Percentiles rank a stretch among this genome's conserved stretches.
Conservation (phyloP, 1,140 invertebrate species). For the Trichogramma pretiosum region DNA sequence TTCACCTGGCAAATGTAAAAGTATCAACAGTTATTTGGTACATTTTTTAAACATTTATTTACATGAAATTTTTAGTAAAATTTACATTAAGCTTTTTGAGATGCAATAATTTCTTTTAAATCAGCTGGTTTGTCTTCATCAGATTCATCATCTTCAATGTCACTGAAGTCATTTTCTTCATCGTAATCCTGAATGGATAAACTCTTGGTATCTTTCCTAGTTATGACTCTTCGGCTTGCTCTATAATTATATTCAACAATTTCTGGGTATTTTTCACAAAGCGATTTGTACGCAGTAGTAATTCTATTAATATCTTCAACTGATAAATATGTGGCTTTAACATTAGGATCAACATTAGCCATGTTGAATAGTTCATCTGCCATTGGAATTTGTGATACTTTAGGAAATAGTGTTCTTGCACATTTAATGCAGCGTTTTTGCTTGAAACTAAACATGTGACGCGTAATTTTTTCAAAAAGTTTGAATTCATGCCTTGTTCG, state of each 20-base stretch:
- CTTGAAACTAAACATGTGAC: constrained; percentile 78
- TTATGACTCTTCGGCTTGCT: constrained; percentile 43
- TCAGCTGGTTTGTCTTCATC: too few species aligned
- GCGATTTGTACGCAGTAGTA: constrained; percentile 65
- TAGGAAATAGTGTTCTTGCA: constrained; percentile 71
- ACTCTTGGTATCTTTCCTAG: constrained; percentile 8
- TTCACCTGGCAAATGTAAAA: too few species aligned
- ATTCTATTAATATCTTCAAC: constrained; percentile 72
- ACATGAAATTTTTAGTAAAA: too few species aligned
- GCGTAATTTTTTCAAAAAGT: constrained; percentile 81
- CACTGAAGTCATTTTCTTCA: too few species aligned
- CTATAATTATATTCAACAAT: constrained; percentile 61
- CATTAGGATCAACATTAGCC: constrained; percentile 63
- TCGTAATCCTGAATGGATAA: too few species aligned
- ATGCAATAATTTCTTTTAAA: too few species aligned
- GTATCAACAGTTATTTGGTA: too few species aligned
- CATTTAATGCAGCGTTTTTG: constrained; percentile 73
- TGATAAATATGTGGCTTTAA: constrained; percentile 60
- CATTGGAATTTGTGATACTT: constrained; percentile 55
- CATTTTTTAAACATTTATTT: too few species aligned
- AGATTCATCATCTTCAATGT: too few species aligned
- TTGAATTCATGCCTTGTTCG: constrained; percentile 65
- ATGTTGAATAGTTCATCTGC: constrained; percentile 59
- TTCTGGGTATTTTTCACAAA: constrained; percentile 62
- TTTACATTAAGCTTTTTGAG: too few species aligned